Evolutionary conservation across 2,888 invertebrate genomes (phyloP).

Genomic region (Ichneumoninae sp.): DNA sequence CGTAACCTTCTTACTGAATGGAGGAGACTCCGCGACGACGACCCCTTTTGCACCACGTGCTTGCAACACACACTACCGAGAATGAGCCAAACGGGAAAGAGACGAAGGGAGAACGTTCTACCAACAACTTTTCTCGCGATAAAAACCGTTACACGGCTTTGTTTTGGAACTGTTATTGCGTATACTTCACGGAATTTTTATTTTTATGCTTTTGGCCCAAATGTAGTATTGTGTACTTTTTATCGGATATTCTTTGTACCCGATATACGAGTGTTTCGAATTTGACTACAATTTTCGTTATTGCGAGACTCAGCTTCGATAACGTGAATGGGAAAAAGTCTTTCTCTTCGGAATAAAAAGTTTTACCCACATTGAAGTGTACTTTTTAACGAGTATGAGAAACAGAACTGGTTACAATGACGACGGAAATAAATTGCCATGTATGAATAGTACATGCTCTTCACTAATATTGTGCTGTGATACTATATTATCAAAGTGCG

Average conservation of each 20-base stretch:
- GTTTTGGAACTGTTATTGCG: neutral
- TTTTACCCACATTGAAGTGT: neutral
- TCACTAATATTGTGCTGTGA: no score
- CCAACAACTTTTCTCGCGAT: neutral
- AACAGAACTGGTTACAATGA: no score
- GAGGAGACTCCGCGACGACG: constrained; percentile 74
- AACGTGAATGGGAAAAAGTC: neutral
- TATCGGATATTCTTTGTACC: neutral
- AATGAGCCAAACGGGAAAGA: constrained; percentile 18
- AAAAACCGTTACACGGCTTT: neutral
- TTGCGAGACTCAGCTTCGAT: neutral
- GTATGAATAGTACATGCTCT: no score
- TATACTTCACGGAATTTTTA: neutral
- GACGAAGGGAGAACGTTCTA: constrained; percentile 13
- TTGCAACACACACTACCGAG: constrained; percentile 23
- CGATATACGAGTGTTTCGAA: neutral
- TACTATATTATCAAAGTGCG: no score
- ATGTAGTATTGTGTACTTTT: neutral
- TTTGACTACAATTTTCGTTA: neutral
- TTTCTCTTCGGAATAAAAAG: neutral
- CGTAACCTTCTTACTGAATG: constrained; percentile 82
- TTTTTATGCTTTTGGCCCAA: neutral
- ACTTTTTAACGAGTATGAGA: no score
- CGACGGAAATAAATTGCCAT: no score
- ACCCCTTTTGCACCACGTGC: constrained; percentile 68